Percentiles rank a stretch among this genome's conserved stretches.
These are phyloP conservation scores for Dendrocopos noguchii DNA, from an alignment of 2,113 vertebrate genomes.

Conservation along the genomic window DNA sequence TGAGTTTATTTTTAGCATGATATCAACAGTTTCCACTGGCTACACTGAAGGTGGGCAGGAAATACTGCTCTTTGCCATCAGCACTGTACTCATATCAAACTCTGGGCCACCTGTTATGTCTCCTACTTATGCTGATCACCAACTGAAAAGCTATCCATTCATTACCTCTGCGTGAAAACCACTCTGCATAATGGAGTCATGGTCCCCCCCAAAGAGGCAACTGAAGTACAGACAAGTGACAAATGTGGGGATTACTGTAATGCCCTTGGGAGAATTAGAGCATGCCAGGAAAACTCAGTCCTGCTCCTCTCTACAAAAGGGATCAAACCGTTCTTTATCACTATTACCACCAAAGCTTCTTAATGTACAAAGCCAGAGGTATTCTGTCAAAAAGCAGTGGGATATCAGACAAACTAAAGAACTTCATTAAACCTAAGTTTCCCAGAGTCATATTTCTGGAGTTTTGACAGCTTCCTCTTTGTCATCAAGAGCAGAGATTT, in stretches of 20 bases:
- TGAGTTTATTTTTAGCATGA: not conserved
- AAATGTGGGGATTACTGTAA: conserved; percentile 22
- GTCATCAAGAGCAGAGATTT: not conserved
- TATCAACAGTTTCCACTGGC: not conserved
- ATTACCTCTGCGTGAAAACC: not conserved
- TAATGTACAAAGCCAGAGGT: not conserved
- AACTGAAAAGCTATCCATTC: not conserved
- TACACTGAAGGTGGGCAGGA: not conserved
- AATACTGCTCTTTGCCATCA: not conserved
- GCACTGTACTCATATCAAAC: not conserved
- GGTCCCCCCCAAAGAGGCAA: not conserved
- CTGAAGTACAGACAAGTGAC: not conserved
- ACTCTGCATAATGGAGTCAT: not conserved
- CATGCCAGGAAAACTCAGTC: not conserved
- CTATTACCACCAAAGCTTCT: not conserved
- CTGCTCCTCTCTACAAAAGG: not conserved
- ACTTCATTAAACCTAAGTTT: conserved; percentile 22
- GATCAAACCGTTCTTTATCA: not conserved
- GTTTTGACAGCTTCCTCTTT: conserved; percentile 26
- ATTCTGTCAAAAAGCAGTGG: not conserved
- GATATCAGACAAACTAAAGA: not conserved
- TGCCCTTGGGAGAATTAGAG: conserved; percentile 3
- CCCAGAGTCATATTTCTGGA: not conserved
- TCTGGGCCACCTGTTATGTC: not conserved
- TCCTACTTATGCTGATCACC: not conserved